These are phyloP conservation scores for Porites cylindrica DNA, from an alignment of 92 coral and sea anemone species.

Conservation along the genomic window DNA sequence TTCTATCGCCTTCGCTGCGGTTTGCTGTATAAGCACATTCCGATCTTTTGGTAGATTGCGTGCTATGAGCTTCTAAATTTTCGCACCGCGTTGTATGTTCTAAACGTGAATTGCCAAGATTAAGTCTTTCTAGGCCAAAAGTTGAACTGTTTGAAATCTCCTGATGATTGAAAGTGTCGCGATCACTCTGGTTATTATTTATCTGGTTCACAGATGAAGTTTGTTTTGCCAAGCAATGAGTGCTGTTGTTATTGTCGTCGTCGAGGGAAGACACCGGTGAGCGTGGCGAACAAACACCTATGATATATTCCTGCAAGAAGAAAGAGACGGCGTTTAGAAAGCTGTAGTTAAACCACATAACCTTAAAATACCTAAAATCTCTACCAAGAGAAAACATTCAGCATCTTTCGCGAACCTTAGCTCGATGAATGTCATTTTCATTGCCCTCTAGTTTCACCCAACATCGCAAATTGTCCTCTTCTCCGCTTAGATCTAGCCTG, in stretches of 20 bases:
- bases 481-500: conserved; percentile 10
- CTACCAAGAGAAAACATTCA: neutral
- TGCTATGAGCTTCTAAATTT: neutral
- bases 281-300: conserved; percentile 75
- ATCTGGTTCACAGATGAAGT: conserved; percentile 28
- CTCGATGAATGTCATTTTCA: conserved; percentile 26
- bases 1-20: neutral
- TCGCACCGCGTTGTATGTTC: conserved; percentile 5
- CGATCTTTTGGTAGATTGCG: neutral
- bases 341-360: neutral
- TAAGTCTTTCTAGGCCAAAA: neutral
- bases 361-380: conserved; percentile 1
- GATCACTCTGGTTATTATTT: conserved; percentile 11
- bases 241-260: conserved; percentile 31
- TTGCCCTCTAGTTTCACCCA: conserved; percentile 55
- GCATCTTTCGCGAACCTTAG: conserved; percentile 35
- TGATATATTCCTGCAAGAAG: conserved; percentile 82
- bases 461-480: conserved; percentile 3
- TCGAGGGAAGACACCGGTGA: conserved; percentile 12
- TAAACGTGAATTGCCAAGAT: neutral
- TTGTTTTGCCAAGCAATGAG: conserved; percentile 24
- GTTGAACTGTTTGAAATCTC: neutral
- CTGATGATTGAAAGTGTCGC: neutral
- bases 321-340: conserved; percentile 33
- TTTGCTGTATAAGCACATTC: conserved; percentile 54